Evolutionary conservation across 2,113 vertebrate species (phyloP), one percentile per base, ranked within the genome.

Genomic region (Bujurquina vittata): DNA sequence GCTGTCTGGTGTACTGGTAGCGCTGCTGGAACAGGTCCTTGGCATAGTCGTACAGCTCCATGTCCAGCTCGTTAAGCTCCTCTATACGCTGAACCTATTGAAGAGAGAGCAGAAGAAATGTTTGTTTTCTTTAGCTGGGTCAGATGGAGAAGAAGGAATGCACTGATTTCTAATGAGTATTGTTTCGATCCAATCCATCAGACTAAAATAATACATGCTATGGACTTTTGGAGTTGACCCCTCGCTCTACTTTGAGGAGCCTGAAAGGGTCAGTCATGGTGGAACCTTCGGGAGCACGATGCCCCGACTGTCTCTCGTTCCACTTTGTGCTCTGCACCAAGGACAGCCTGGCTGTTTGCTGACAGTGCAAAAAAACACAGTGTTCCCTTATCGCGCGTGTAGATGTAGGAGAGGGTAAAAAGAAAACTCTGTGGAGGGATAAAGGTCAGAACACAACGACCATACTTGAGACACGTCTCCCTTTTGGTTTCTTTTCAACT

Each of bases 1-100:
- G 95, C 95, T 99, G 98, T 90, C 98, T 80, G 35, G 96, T 97
- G 95, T 96, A 99, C 96, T 99, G 98, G 94, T 99, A 99, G 67
- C 98, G 98, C 95, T 99, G 98, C 82, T 99, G 98, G 95, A 99
- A 99, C 79, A 99, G 97, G 96, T 99, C 98, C 91, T 95, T 95
- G 94, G 98, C 98, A 80, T 99, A 99, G 96, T 99, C 98, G 22
- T 99, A 99, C 35, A 99, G 96, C 95, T 98, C 97, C 97, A 99
- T 96, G 95, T 99, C 98, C 87, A 99, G 95, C 87, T 99, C 98
- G 46, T 99, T 99, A 85, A 99, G 96, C 96, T 99, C 98, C 93
- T 99, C 98, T 6, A 99, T 99, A 58, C 96, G 96, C 87, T 96
- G 96, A 63, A 99, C n/a, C 94, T 95, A 14, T 17, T 1, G 29